phyloP scores from a whole-genome alignment of 2,888 invertebrate genomes.

The Periphyllus acericola region DNA sequence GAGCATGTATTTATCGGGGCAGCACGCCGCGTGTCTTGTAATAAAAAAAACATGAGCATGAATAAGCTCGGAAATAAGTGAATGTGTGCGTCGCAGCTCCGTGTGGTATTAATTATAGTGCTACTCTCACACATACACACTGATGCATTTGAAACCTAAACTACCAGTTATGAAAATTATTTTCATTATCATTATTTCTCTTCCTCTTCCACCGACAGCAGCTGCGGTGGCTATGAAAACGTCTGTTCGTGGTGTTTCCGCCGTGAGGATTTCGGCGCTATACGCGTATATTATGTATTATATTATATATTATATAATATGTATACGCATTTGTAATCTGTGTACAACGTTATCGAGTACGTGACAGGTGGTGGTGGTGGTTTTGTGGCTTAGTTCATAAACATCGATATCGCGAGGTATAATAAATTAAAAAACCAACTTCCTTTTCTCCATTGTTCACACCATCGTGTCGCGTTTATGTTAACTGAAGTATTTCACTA shows the following conservation, averaged over 20 bases:
- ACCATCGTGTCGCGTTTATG: background rate
- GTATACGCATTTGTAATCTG: background rate
- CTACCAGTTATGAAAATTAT: background rate
- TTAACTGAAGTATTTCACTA: background rate
- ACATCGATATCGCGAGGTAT: background rate
- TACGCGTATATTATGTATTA: background rate
- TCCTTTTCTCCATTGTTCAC: constrained; percentile 22
- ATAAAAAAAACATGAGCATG: no score
- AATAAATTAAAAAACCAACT: background rate
- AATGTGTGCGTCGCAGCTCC: background rate
- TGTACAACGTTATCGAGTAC: background rate
- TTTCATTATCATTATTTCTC: background rate
- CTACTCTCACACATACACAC: background rate
- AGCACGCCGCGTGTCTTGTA: background rate
- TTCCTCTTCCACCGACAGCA: background rate
- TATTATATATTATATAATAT: background rate
- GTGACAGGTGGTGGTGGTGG: constrained; percentile 20
- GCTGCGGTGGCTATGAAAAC: background rate
- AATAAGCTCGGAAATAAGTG: background rate
- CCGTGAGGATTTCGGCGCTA: background rate
- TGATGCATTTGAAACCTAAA: background rate
- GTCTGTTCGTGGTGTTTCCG: constrained; percentile 27
- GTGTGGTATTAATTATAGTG: background rate
- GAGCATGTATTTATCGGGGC: background rate
- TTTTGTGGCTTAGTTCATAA: background rate